Base-by-base conservation (phyloP, 1,140 invertebrate species). In the Archegozetes longisetosus region DNA sequence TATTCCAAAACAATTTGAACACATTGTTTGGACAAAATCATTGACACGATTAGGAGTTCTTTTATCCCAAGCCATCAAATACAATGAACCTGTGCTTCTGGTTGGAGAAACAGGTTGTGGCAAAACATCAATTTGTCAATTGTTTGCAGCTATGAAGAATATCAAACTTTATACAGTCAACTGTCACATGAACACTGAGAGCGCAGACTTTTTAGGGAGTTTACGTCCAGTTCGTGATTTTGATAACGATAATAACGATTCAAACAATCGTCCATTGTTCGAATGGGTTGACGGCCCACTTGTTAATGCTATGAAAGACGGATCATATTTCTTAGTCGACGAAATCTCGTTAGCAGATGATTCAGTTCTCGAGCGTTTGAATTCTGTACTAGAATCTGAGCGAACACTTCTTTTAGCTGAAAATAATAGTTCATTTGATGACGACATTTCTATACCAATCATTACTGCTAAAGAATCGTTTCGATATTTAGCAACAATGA, bases 261-360 rank as follows among this genome's bases (percentile, higher is more conserved):
- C 1, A 2, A 6, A 48, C 2, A 48, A 46, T 48, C 22, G 72
- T 55, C 78, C 80, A 71, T 72, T 97, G 1, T 99, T 99, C 74
- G 92, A 97, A 72, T 99, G 96, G 96, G 80, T 87, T 1, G 92
- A 99, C 73, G 96, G 96, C 17, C 92, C 93, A 3, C 75, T 99
- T 20, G 84, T 99, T 53, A 74, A 81, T 56, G 83, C 94, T 0
- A 96, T 99, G 93, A 78, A 79, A 65, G 74, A 80, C 20, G 95
- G 94, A 0, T 76, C 80, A 54, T 77, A 92, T 61, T 94, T 99
- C 68, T 75, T 99, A 26, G 86, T 94, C 0, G 96, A 99, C 76
- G 96, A 99, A 81, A 98, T 99, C 65, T 99, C 96, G 2, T 74
- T 99, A 46, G 95, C 96, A 0, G 94, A 98, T 71, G 96, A 99